A percentile compares a stretch with the other conserved stretches of the same genome.
These are phyloP conservation scores for Diarsia mendica DNA, from an alignment of 2,888 invertebrate species.

Conservation along the genomic window DNA sequence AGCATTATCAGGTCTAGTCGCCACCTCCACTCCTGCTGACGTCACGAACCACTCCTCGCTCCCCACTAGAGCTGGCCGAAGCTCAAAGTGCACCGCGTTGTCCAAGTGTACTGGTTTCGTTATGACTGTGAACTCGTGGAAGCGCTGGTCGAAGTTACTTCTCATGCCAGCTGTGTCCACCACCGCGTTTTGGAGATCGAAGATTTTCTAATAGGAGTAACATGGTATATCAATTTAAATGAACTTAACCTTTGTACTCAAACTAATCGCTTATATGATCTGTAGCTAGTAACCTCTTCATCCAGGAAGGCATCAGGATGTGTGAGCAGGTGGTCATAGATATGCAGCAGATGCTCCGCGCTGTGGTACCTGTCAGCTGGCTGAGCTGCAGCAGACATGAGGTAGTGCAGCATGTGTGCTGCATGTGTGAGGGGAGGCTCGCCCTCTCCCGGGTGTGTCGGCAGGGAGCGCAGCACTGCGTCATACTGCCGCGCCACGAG, in stretches of 20 bases:
- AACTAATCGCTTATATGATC: background rate
- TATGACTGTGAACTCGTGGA: slow-evolving; percentile 80
- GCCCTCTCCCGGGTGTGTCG: slow-evolving; percentile 92
- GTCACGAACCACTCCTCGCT: slow-evolving; percentile 81
- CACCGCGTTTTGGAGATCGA: slow-evolving; percentile 84
- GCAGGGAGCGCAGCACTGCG: slow-evolving; percentile 87
- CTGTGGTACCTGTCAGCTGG: slow-evolving; percentile 87
- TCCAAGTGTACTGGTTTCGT: slow-evolving; percentile 78
- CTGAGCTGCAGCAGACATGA: slow-evolving; percentile 80
- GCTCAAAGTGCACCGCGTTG: slow-evolving; percentile 80
- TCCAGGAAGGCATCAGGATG: slow-evolving; percentile 92
- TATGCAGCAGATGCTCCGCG: slow-evolving; percentile 92
- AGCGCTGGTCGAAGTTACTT: slow-evolving; percentile 74
- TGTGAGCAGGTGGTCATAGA: slow-evolving; percentile 82
- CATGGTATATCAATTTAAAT: background rate
- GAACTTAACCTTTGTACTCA: background rate
- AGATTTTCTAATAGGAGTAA: slow-evolving; percentile 80
- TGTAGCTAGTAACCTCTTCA: slow-evolving; percentile 89
- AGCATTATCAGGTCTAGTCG: slow-evolving; percentile 75
- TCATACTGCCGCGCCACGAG: slow-evolving; percentile 90
- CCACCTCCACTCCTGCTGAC: slow-evolving; percentile 82
- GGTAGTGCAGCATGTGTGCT: slow-evolving; percentile 90
- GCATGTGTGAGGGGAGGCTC: slow-evolving; percentile 91
- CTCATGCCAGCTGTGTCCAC: slow-evolving; percentile 81
- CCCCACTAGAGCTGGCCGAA: slow-evolving; percentile 68